These are phyloP conservation scores for Zootermopsis nevadensis DNA, from an alignment of 2,888 invertebrate species.

Conservation along the genomic window DNA sequence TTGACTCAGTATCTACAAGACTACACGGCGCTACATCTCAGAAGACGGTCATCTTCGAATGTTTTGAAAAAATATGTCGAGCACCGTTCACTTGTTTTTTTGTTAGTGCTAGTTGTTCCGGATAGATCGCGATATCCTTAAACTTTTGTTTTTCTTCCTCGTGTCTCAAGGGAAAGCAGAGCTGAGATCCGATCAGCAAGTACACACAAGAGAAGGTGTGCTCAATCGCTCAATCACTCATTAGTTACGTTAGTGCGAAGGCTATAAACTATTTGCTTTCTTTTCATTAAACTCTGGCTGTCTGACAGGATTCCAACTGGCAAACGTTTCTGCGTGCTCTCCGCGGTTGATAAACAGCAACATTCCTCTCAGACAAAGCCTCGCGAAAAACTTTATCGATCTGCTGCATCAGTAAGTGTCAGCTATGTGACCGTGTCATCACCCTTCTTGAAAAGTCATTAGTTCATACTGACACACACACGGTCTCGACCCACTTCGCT, in stretches of 20 bases:
- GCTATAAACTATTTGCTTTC: background rate
- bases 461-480: background rate
- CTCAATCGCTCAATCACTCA: background rate
- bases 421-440: slow-evolving; percentile 1
- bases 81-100: too few species aligned
- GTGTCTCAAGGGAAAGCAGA: too few species aligned
- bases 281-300: background rate
- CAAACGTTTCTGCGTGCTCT: background rate
- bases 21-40: too few species aligned
- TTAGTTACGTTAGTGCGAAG: background rate
- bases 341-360: too few species aligned
- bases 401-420: background rate
- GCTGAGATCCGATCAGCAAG: too few species aligned
- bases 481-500: background rate
- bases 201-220: background rate
- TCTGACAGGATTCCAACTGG: slow-evolving; percentile 19
- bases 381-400: background rate
- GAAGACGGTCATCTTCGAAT: too few species aligned
- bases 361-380: slow-evolving; percentile 15
- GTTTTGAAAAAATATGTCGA: too few species aligned
- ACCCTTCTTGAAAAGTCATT: background rate
- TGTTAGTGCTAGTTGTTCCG: too few species aligned
- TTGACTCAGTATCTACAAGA: too few species aligned
- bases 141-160: too few species aligned
- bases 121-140: too few species aligned